phyloP scores from a whole-genome alignment of 2,888 invertebrate species.

The Hermodice carunculata region DNA sequence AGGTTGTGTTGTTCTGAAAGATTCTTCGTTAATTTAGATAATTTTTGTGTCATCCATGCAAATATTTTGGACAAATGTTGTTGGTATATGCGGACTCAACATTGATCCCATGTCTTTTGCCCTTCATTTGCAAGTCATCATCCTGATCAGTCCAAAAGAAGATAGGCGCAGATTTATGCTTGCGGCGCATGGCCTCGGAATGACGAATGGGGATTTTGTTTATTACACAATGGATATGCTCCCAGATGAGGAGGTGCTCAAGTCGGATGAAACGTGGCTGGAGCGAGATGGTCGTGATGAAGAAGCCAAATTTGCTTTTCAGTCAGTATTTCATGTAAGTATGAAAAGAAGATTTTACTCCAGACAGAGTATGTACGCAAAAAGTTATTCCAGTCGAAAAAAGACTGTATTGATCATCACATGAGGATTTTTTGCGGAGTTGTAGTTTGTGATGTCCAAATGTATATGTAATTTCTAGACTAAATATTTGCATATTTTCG shows the following conservation, averaged over 20 bases:
- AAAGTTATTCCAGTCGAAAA: too few species aligned
- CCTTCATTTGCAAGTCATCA: conserved; percentile 57
- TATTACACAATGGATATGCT: conserved; percentile 52
- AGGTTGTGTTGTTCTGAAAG: too few species aligned
- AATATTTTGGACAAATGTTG: background rate
- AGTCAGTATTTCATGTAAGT: conserved; percentile 63
- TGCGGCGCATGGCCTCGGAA: conserved; percentile 50
- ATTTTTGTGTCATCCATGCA: background rate
- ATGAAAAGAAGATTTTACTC: too few species aligned
- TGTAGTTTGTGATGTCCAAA: too few species aligned
- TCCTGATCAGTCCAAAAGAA: conserved; percentile 50
- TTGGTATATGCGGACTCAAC: background rate
- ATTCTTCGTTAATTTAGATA: too few species aligned
- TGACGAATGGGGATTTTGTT: conserved; percentile 61
- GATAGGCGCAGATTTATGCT: conserved; percentile 56
- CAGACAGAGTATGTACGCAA: too few species aligned
- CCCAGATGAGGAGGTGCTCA: conserved; percentile 43
- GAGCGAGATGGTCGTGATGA: conserved; percentile 54
- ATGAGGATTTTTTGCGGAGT: too few species aligned
- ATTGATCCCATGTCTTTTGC: background rate
- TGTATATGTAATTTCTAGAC: too few species aligned
- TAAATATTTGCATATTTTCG: too few species aligned
- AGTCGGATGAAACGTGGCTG: too few species aligned
- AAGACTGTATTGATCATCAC: too few species aligned
- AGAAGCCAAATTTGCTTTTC: conserved; percentile 56